Base-by-base conservation (phyloP, 2,113 vertebrate genomes). In the Silurus asotus region DNA sequence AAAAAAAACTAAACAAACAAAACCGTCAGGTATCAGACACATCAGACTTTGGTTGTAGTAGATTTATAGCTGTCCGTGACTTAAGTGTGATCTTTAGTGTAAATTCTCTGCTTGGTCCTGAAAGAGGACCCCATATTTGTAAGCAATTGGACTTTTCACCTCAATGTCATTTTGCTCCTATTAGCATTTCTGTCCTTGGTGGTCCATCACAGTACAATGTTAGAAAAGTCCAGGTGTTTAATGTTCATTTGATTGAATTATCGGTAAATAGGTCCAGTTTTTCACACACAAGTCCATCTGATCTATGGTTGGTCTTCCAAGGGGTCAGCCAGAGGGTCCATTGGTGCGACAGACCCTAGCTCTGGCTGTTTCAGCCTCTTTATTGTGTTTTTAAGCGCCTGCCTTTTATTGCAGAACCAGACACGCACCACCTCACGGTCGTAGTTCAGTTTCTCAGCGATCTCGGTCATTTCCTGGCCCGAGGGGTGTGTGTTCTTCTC, bases 391-490 rank as follows among this genome's bases (percentile, higher is more conserved):
- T 99, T 99, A 94, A 99, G 95, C 23, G 98, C 98, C 95, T 99
- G 98, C 93, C 98, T 96, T 94, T 99, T 99, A 96, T 99, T 99
- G 97, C 98, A 99, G 96, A 99, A 99, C 98, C 98, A 99, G 91
- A 99, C 98, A 84, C 98, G 97, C 92, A 99, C 98, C 94, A 99
- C 98, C 94, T 99, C 98, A 70, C 98, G 96, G 93, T 99, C 98
- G 94, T 99, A 99, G 96, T 98, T 99, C 95, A 99, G 97, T 94
- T 99, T 99, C 95, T 99, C 97, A 0, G 98, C 98, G 90, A 99
- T 99, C 93, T 99, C 98, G 85, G 98, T 99, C 98, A 99, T 99
- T 96, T 99, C 98, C 93, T 99, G 98, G 93, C 98, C 98, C 53
- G 98, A 99, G 84, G 98, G 98, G 93, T 99, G 98, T 0, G 98